Conservation (phyloP, 2,797 vertebrate species). For the Cryptoprocta ferox region DNA sequence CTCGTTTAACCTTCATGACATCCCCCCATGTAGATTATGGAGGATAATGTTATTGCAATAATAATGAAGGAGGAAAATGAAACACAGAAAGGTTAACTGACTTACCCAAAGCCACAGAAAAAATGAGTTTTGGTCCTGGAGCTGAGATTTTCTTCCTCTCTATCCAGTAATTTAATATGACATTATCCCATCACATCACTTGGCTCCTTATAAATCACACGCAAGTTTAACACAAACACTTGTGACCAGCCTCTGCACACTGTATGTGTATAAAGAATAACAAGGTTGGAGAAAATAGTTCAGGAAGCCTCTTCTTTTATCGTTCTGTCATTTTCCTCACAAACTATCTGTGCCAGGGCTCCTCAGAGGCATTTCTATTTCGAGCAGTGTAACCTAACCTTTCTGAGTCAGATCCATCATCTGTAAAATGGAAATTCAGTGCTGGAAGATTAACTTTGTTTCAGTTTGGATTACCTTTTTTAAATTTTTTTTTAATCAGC, state of each 20-base stretch:
- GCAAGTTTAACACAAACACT: background rate
- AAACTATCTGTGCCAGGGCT: background rate
- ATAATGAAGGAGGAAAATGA: background rate
- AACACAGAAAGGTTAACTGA: background rate
- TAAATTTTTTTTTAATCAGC: background rate
- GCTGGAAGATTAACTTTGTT: background rate
- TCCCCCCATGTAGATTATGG: background rate
- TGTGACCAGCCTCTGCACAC: background rate
- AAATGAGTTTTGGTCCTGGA: background rate
- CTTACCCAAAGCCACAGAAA: background rate
- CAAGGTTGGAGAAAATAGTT: background rate
- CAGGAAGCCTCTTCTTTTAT: background rate
- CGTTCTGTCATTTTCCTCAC: background rate
- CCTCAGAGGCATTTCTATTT: constrained; percentile 16
- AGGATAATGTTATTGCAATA: background rate
- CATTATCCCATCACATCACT: background rate
- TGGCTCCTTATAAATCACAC: background rate
- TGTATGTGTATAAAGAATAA: background rate
- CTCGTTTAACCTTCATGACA: background rate
- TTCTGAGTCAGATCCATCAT: background rate
- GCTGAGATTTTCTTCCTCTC: background rate
- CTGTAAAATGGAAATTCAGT: constrained; percentile 19
- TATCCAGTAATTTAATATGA: background rate
- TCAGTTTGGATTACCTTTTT: background rate
- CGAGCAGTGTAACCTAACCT: background rate